Conservation (phyloP, 2,888 invertebrate species). For the Danaus chrysippus region DNA sequence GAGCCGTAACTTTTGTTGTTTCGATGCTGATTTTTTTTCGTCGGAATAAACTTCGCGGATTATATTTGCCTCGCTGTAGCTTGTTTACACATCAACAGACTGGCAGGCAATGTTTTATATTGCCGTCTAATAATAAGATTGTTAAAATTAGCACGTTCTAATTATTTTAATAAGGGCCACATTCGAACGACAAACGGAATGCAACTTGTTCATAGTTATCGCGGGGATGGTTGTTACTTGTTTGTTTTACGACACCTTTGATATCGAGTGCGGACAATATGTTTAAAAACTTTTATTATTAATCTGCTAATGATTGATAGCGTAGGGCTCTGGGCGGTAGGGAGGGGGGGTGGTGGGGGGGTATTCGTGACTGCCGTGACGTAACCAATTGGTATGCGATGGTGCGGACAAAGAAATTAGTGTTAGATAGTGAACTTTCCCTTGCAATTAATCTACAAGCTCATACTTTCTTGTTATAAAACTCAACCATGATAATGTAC, state of each 20-base stretch:
- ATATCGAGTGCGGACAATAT: not conserved
- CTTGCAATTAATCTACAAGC: constrained; percentile 23
- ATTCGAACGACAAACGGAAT: constrained; percentile 5
- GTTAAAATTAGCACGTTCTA: constrained; percentile 10
- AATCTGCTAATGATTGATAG: constrained; percentile 60
- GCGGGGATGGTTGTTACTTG: constrained; percentile 7
- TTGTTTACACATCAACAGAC: constrained; percentile 1
- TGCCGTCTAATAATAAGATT: constrained; percentile 2
- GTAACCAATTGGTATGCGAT: constrained; percentile 68
- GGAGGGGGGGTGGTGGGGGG: constrained; percentile 38
- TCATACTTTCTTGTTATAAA: constrained; percentile 5
- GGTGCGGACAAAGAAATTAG: constrained; percentile 53
- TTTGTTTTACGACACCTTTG: constrained; percentile 10
- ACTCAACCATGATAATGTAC: no score
- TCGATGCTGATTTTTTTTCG: constrained; percentile 4
- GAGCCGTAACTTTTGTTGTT: constrained; percentile 24
- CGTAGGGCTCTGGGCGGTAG: constrained; percentile 23
- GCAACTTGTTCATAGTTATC: constrained; percentile 11
- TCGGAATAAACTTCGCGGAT: constrained; percentile 1
- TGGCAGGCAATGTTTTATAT: not conserved
- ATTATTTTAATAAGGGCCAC: constrained; percentile 17
- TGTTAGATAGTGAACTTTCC: constrained; percentile 33
- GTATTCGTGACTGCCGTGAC: constrained; percentile 55
- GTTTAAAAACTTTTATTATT: constrained; percentile 35
- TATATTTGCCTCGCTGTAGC: not conserved